Conservation (phyloP, 30 jellyfish, hydroid and myxozoan species). For the Turritopsis dohrnii region DNA sequence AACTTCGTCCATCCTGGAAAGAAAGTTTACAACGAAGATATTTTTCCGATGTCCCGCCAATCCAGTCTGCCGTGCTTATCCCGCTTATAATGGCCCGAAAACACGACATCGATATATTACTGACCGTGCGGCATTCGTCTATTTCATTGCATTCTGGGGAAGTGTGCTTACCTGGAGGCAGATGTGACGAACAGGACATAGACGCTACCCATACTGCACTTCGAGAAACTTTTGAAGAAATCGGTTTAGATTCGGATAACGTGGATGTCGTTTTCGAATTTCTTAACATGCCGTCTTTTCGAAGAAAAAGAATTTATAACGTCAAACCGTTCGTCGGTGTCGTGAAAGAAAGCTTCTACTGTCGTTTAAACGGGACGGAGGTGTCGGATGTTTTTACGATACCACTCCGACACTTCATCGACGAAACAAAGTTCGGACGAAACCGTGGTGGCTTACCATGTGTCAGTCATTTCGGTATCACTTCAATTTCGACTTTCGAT, state of each 20-base stretch:
- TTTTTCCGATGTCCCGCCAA: background rate
- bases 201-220: conserved; percentile 6
- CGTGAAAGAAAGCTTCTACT: conserved; percentile 13
- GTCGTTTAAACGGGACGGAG: conserved; percentile 5
- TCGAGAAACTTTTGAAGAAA: conserved; percentile 22
- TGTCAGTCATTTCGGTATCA: background rate
- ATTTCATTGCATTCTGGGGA: conserved; percentile 11
- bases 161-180: conserved; percentile 27
- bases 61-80: conserved; percentile 14
- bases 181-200: conserved; percentile 6
- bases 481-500: background rate
- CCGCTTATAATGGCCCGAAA: conserved; percentile 11
- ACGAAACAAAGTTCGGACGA: background rate
- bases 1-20: background rate
- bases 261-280: conserved; percentile 1
- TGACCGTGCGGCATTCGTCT: conserved; percentile 11
- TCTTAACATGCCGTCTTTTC: background rate
- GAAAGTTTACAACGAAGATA: background rate
- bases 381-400: conserved; percentile 24
- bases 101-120: conserved; percentile 7
- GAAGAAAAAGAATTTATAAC: conserved; percentile 2
- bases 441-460: background rate
- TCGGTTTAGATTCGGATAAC: conserved; percentile 21
- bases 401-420: background rate
- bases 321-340: conserved; percentile 7